Evolutionary conservation across 1,140 invertebrate species (phyloP).

Genomic region (Drosophila nigromelanica): DNA sequence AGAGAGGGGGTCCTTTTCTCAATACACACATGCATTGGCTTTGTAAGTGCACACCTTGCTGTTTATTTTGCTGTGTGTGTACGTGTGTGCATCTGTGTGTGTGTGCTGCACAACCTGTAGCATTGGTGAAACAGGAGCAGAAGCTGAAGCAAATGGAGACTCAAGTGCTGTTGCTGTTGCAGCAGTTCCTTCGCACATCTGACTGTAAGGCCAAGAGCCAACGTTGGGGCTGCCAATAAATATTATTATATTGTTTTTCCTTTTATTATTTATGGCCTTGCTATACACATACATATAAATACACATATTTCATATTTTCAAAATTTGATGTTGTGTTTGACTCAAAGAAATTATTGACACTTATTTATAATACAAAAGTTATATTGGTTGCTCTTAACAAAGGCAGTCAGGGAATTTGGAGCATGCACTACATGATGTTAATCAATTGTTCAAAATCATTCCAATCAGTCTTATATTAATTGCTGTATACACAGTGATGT

Average conservation of each 20-base stretch:
- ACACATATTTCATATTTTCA: background rate
- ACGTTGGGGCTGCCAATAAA: background rate
- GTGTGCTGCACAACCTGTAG: constrained; percentile 42
- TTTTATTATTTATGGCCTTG: constrained; percentile 1
- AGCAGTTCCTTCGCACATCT: constrained; percentile 39
- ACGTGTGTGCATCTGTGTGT: background rate
- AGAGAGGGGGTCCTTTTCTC: constrained; percentile 5
- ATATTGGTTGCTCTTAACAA: background rate
- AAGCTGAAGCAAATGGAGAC: constrained; percentile 9
- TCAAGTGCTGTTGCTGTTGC: constrained; percentile 1
- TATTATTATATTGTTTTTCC: background rate
- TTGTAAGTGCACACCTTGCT: constrained; percentile 38
- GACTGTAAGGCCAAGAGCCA: background rate
- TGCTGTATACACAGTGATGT: too few relatives aligned
- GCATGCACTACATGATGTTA: background rate
- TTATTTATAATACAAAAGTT: background rate
- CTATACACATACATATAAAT: too few relatives aligned
- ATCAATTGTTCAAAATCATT: background rate
- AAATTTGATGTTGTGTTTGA: background rate
- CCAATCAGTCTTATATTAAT: too few relatives aligned
- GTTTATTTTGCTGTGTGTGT: background rate
- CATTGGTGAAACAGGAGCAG: constrained; percentile 26
- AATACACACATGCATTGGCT: background rate
- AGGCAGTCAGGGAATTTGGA: too few relatives aligned
- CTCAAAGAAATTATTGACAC: constrained; percentile 3